Evolutionary conservation across 23 tunicate species (phyloP).

Genomic region (Aplidium turbinatum): DNA sequence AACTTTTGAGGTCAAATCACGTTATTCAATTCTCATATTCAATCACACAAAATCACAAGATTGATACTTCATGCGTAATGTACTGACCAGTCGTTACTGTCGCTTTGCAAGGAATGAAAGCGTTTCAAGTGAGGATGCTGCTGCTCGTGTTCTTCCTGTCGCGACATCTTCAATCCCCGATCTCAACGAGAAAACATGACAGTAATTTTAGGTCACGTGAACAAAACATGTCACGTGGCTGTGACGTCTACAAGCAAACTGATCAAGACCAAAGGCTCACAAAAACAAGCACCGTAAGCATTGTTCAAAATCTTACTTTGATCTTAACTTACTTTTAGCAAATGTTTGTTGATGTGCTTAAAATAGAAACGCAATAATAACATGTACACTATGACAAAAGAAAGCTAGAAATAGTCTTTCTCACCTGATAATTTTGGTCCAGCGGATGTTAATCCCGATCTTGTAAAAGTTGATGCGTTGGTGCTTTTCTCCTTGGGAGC

Average conservation of each 20-base stretch:
- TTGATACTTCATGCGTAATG: too few species aligned
- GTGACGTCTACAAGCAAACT: too few species aligned
- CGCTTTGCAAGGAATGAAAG: conserved; percentile 24
- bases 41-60: too few species aligned
- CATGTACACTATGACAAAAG: neutral
- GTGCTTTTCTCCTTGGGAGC: conserved; percentile 13
- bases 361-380: neutral
- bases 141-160: conserved; percentile 35
- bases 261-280: too few species aligned
- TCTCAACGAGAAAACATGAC: too few species aligned
- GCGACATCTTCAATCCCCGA: conserved; percentile 10
- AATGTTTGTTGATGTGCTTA: too few species aligned
- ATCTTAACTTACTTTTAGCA: neutral
- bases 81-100: conserved; percentile 22
- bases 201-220: too few species aligned
- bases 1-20: too few species aligned
- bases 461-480: neutral
- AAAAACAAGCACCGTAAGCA: neutral
- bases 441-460: neutral
- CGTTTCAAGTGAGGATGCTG: conserved; percentile 36
- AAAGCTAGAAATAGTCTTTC: neutral
- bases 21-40: too few species aligned
- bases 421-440: conserved; percentile 17
- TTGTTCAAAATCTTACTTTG: neutral
- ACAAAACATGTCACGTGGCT: too few species aligned